Evolutionary conservation across 2,888 invertebrate genomes (phyloP), one percentile per base, ranked within the genome.

Genomic region (Zeuzera pyrina): DNA sequence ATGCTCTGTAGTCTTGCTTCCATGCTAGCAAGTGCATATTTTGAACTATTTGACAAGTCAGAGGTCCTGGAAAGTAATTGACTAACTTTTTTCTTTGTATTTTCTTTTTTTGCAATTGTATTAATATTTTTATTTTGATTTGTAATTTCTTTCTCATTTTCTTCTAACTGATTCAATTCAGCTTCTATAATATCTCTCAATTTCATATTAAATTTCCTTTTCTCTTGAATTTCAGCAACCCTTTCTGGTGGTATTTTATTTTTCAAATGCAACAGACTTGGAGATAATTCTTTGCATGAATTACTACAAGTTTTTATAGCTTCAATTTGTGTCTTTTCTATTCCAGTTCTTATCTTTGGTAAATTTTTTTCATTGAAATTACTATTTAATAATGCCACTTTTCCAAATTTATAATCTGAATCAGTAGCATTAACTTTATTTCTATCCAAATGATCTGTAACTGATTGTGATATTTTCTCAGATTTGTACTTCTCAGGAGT

Each of bases 141-240:
- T 30, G 13, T 2, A 4, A 13, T 12, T 31, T 31, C 16, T 7
- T 15, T 13, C 2, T 43, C 39, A 16, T 43, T 41, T 10, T 57
- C 52, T 19, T 64, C 65, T 36, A 62, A 38, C 33, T 65, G 66
- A 35, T 67, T 65, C 22, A 78, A 45, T 43, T 68, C 69, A 16
- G 67, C 59, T 49, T 69, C 65, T 38, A 79, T 54, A 3, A 77
- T 63, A 43, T 79, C 76, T 46, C 64, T 59, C 26, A 83, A 41
- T 43, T 68, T 78, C 64, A 72, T 77, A 45, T 81, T 81, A 41
- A 76, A 79, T 36, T 68, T 64, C 36, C 83, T 60, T 43, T 83
- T 83, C 47, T 70, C 56, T 42, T 67, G 56, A 34, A 81, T 81
- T 19, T 59, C 69, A 26, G 77, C 78, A 21, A 57, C 41, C 46